Evolutionary conservation across 2,888 invertebrate species (phyloP), one percentile per base, ranked within the genome.

Genomic region (Pyrocoelia pectoralis): DNA sequence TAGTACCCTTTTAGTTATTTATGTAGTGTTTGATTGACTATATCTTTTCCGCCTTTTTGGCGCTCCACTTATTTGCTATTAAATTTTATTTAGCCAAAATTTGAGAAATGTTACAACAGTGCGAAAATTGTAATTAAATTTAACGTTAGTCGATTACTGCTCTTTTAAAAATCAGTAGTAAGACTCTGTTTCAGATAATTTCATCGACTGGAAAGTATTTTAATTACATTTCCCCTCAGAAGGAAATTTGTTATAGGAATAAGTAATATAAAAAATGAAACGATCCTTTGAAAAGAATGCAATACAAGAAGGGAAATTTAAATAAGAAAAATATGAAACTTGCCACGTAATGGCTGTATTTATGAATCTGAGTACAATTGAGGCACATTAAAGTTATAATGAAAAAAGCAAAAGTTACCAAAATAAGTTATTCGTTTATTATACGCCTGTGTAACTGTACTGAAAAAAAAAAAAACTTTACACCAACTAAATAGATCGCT

Each of bases 371-470:
- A 17, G 17, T 18, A 46, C 18, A 15, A 46, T 46, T 10, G 17
- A 46, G 17, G 17, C 18, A 56, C 56, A 61, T 61, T 55, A 58
- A 63, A 64, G 55, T 55, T 64, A 55, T 64, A 53, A 60, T 55
- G 43, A 55, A 60, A 55, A 46, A 60, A 60, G 49, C 54, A 58
- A 51, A 56, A 64, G 64, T 60, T 51, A 55, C 55, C 40, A 55
- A 64, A 64, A 55, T 64, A 28, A 55, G 55, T 50, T 60, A 64
- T 59, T 51, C 59, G 64, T 64, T 60, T 64, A 60, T 64, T 60
- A 64, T 46, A 46, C 46, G 46, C 46, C 5, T 17, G 55, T 51
- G 55, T 60, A 64, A 64, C 59, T 60, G 59, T 10, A 46, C 46
- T 46, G 17, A 60, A 64, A 64, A 55, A 64, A 58, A 59, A 55